Evolutionary conservation across 2,888 invertebrate species (phyloP), one percentile per base, ranked within the genome.

Genomic region (Drosophila meridionalis): DNA sequence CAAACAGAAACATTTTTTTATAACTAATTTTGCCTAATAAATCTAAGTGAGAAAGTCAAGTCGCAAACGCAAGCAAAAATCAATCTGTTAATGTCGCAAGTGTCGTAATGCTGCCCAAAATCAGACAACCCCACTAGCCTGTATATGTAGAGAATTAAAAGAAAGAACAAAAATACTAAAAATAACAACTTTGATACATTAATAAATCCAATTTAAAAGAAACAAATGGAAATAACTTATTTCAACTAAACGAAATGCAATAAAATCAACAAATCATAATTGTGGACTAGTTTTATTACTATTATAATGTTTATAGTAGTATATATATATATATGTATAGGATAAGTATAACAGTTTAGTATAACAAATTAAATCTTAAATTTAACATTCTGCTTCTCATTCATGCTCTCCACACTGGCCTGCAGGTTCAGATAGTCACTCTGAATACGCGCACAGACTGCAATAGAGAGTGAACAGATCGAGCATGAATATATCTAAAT

Each of bases 391-490:
- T 82, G 87, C 76, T 92, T 92, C 60, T 84, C 90, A 61, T 89
- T 86, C 69, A 92, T 74, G 75, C 91, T 92, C 66, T 93, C 92
- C 67, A 87, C 75, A 73, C 90, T 92, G 60, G 88, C 86, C 78
- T 92, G 90, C 71, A 78, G 76, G 83, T 71, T 91, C 79, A 91
- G 79, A 70, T 89, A 91, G 20, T 92, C 92, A 63, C 86, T 82
- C 80, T 92, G 93, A 65, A 92, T 92, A 60, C 89, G 89, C 66
- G 86, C 87, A 79, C 92, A 91, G 56, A 91, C 92, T 92, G 90
- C 60, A 92, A 87, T 20, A 61, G 55, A 75, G 64, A 38, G 40
- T 28, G 40, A 48, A 53, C 38, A 56, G 42, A 34, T 32, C n/a
- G 28, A 52, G 42, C 14, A 32, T 50, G 28, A 30, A 69, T 36